A percentile compares a stretch with the other conserved stretches of the same genome.
Evolutionary conservation across 2,888 invertebrate genomes (phyloP).

Genomic region (Aleiodes alternator): DNA sequence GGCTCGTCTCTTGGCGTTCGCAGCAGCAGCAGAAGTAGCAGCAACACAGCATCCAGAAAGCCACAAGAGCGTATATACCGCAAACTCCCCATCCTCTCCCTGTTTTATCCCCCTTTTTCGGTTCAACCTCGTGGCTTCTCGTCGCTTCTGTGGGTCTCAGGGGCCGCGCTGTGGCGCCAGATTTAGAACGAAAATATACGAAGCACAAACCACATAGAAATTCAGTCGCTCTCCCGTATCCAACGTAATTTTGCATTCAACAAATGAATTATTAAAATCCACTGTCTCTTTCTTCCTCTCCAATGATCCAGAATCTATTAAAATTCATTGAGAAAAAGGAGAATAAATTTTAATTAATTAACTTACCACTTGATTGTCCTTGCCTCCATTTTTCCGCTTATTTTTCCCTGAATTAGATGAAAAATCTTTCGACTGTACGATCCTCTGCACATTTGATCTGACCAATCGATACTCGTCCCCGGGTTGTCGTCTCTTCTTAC

Average conservation of each 20-base stretch:
- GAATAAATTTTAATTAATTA: conserved; percentile 2
- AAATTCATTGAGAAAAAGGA: neutral
- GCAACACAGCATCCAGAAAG: conserved; percentile 33
- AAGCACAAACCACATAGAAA: conserved; percentile 38
- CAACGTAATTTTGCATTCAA: conserved; percentile 7
- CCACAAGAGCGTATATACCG: conserved; percentile 47
- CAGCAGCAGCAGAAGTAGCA: conserved; percentile 42
- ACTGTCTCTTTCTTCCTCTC: neutral
- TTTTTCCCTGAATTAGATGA: conserved; percentile 40
- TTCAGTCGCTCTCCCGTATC: conserved; percentile 8
- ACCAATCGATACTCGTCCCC: conserved; percentile 70
- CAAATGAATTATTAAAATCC: neutral
- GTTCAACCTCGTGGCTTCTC: conserved; percentile 53
- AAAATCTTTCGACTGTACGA: conserved; percentile 61
- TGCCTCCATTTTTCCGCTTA: neutral
- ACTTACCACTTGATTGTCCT: conserved; percentile 63
- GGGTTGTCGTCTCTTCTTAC: conserved; percentile 61
- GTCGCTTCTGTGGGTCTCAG: conserved; percentile 50
- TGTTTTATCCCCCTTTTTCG: conserved; percentile 40
- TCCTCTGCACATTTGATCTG: conserved; percentile 63
- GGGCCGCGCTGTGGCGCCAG: conserved; percentile 63
- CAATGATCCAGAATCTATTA: neutral
- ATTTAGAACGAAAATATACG: conserved; percentile 63
- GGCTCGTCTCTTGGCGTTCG: conserved; percentile 63
- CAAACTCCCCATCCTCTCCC: conserved; percentile 33